Percentiles rank a stretch among this genome's conserved stretches.
Conservation (phyloP, 2,797 vertebrate species). For the Cossypha heuglini region DNA sequence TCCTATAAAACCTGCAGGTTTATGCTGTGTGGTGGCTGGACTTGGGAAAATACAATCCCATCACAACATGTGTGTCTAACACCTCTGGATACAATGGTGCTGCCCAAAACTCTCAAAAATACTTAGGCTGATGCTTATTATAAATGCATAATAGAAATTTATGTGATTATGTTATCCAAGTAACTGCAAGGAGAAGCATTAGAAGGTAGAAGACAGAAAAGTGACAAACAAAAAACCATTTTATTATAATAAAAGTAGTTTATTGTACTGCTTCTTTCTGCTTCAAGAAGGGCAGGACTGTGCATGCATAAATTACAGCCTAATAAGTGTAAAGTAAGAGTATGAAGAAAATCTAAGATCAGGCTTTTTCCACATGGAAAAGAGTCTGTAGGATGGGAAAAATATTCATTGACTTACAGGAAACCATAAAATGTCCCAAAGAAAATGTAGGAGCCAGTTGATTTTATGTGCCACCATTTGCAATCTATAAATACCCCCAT, state of each 20-base stretch:
- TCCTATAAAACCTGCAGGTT: background rate
- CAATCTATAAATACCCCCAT: conserved; percentile 41
- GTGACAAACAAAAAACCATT: background rate
- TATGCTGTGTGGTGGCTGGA: background rate
- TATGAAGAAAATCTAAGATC: background rate
- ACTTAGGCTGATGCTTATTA: background rate
- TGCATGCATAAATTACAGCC: background rate
- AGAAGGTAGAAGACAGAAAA: background rate
- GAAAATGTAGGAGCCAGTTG: background rate
- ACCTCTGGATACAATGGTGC: background rate
- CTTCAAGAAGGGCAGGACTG: background rate
- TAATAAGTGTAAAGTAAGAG: background rate
- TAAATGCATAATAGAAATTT: background rate
- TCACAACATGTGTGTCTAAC: background rate
- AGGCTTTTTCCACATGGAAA: background rate
- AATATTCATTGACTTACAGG: background rate
- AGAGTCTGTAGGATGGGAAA: background rate
- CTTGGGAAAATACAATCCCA: background rate
- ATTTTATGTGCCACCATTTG: conserved; percentile 28
- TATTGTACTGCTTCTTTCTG: background rate
- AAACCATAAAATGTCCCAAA: conserved; percentile 3
- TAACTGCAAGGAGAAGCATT: background rate
- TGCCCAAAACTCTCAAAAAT: background rate
- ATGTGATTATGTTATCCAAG: background rate
- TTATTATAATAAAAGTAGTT: background rate